Evolutionary conservation across 2,113 vertebrate genomes (phyloP).

Genomic region (Pteronura brasiliensis): DNA sequence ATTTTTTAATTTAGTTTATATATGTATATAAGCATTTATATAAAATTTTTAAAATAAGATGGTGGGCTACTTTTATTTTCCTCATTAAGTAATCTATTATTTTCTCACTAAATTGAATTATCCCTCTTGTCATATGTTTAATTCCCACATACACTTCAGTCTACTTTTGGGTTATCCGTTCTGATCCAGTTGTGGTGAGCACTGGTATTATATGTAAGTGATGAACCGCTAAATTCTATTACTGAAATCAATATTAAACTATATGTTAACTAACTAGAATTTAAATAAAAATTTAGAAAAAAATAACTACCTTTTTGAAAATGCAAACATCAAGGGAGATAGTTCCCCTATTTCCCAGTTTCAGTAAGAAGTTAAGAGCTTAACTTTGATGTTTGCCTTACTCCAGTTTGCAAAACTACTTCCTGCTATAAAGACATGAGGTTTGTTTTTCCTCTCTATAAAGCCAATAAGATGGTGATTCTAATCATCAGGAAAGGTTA

Average conservation of each 20-base stretch:
- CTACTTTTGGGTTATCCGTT: neutral
- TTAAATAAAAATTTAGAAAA: neutral
- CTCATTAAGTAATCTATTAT: neutral
- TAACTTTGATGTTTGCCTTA: neutral
- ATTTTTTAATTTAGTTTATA: conserved; percentile 11
- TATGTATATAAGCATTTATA: neutral
- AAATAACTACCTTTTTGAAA: neutral
- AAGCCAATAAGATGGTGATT: neutral
- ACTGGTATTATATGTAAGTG: neutral
- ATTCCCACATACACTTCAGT: neutral
- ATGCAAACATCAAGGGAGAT: neutral
- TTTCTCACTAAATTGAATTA: conserved; percentile 16
- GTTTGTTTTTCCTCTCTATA: neutral
- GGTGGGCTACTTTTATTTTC: neutral
- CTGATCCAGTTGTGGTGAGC: neutral
- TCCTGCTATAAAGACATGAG: neutral
- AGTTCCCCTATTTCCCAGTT: neutral
- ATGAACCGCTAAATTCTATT: neutral
- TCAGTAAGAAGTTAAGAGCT: neutral
- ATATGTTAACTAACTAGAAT: neutral
- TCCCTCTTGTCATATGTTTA: neutral
- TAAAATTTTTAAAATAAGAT: neutral
- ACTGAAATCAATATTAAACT: neutral
- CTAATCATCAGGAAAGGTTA: neutral
- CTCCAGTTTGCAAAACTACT: neutral